Evolutionary conservation across 2,797 vertebrate genomes (phyloP), one percentile per base, ranked within the genome.

Genomic region (Hydrocynus forskahlii): DNA sequence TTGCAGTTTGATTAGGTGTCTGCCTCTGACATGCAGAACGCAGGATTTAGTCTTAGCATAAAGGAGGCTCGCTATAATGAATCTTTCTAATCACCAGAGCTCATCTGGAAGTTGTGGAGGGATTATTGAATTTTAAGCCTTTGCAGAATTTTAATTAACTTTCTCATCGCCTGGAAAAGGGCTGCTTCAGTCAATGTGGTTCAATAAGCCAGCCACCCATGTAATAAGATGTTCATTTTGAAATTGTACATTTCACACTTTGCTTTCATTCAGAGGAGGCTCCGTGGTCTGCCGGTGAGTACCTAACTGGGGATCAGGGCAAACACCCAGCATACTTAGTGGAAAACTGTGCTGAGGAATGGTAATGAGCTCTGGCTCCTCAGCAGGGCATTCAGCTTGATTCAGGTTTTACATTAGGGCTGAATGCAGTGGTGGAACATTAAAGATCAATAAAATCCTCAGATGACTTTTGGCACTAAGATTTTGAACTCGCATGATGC

Each of bases 141-240:
- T 93, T 92, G 92, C 91, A 93, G 94, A 95, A 95, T 96, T 94
- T 96, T 96, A 96, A 97, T 96, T 94, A 96, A 95, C 94, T 92
- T 94, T 92, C 84, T 5, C 73, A 92, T 91, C 93, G 93, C 91
- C 93, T 93, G 89, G 91, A 94, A 94, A 95, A 92, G 88, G 88
- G 91, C 82, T 85, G 87, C 84, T 74, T 94, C 92, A 93, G 93
- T 95, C 96, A 94, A 94, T 94, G 92, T 85, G 89, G 94, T 93
- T 96, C 96, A 95, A 96, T 96, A 96, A 95, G 90, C 92, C 76
- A 93, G 93, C 92, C 94, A 95, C 94, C 95, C 94, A 92, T 95
- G 93, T 96, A 96, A 96, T 96, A 94, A 95, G 92, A 95, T 94
- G 92, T 91, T 94, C 90, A 90, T 91, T 90, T 89, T 92, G 88